Conservation (phyloP, 1,140 invertebrate species). For the Pectinophora gossypiella region DNA sequence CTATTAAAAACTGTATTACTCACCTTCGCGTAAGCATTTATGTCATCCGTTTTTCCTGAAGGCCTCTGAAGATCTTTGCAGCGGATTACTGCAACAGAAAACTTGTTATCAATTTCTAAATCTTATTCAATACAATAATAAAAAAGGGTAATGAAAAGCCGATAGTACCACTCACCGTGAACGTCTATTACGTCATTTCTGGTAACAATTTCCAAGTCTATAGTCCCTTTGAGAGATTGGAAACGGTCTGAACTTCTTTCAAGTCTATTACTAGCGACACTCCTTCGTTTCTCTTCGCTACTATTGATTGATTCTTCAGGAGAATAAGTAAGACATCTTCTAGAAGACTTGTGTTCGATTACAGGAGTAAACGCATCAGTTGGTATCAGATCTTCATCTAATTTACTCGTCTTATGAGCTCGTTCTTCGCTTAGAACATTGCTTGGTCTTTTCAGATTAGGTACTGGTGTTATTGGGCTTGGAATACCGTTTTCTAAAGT, state of each 20-base stretch:
- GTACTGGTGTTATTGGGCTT: conserved; percentile 59
- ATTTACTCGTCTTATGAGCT: conserved; percentile 60
- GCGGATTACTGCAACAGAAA: conserved; percentile 52
- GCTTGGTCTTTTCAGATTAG: conserved; percentile 53
- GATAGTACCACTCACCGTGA: conserved; percentile 74
- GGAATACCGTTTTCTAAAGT: conserved; percentile 63
- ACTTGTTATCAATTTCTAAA: conserved; percentile 5
- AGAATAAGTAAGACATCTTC: conserved; percentile 62
- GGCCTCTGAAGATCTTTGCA: conserved; percentile 59
- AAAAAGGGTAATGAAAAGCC: conserved; percentile 20
- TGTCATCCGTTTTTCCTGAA: conserved; percentile 56
- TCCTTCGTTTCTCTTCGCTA: conserved; percentile 60
- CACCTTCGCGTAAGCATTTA: conserved; percentile 69
- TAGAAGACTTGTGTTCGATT: conserved; percentile 61
- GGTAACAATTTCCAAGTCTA: conserved; percentile 60
- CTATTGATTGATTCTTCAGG: conserved; percentile 67
- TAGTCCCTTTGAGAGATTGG: conserved; percentile 54
- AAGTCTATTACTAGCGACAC: conserved; percentile 56
- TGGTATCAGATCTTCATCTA: conserved; percentile 50
- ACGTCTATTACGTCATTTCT: conserved; percentile 63
- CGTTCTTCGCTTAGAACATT: conserved; percentile 60
- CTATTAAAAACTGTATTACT: conserved; percentile 1
- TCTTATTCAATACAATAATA: conserved; percentile 3
- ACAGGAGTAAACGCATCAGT: conserved; percentile 52
- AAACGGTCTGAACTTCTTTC: conserved; percentile 51